phyloP scores from a whole-genome alignment of 2,888 invertebrate species.

The Galeopsomyia nigrocyanea region DNA sequence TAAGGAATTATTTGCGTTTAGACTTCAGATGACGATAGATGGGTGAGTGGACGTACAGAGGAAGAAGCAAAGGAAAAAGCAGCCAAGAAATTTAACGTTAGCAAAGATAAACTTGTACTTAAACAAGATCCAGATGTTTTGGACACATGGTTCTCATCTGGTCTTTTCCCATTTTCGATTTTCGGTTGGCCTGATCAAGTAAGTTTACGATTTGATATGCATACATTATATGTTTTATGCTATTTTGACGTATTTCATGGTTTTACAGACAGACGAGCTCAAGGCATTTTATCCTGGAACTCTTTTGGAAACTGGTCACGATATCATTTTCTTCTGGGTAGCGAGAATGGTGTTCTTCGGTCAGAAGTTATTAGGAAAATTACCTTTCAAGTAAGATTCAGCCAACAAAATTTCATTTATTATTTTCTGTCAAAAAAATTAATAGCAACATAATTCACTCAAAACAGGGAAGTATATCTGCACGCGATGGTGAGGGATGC shows the following conservation, averaged over 20 bases:
- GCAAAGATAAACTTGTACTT: slow-evolving; percentile 73
- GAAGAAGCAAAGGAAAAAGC: slow-evolving; percentile 88
- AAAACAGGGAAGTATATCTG: slow-evolving; percentile 84
- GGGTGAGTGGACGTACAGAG: slow-evolving; percentile 72
- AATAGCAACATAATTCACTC: slow-evolving; percentile 17
- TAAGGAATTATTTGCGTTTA: slow-evolving; percentile 21
- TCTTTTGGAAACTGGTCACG: slow-evolving; percentile 96
- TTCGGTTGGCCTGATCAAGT: slow-evolving; percentile 96
- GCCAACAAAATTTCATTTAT: not conserved
- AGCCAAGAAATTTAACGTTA: slow-evolving; percentile 75
- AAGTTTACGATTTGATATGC: slow-evolving; percentile 51
- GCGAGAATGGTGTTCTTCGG: slow-evolving; percentile 99
- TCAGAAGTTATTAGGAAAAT: slow-evolving; percentile 85
- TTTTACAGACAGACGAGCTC: slow-evolving; percentile 74
- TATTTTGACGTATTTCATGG: not conserved
- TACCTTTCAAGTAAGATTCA: slow-evolving; percentile 85
- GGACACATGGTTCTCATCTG: slow-evolving; percentile 99
- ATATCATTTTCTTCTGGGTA: slow-evolving; percentile 99
- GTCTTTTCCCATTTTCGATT: slow-evolving; percentile 94
- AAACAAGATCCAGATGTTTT: slow-evolving; percentile 94
- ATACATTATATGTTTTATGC: not conserved
- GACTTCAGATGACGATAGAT: slow-evolving; percentile 70
- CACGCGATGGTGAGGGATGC: slow-evolving; percentile 99
- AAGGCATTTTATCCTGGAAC: slow-evolving; percentile 92
- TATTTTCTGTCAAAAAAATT: not conserved